phyloP scores from a whole-genome alignment of 2,113 vertebrate species.

The Apistogramma diplotaenia region DNA sequence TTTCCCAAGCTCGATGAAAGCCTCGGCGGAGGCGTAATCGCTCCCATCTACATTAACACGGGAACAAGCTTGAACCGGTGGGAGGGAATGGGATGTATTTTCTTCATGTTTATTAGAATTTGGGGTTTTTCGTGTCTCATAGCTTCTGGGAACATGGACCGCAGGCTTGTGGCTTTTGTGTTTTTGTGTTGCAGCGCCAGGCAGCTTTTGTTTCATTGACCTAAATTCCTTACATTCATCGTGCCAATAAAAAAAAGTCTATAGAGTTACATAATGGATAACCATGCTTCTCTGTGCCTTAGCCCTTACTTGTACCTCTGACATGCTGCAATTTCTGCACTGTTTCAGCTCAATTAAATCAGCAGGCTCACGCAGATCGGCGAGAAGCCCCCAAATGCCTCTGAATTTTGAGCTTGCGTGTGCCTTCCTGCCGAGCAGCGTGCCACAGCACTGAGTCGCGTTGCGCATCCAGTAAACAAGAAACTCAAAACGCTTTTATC shows the following conservation, averaged over 20 bases:
- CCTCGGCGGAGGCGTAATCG: background rate
- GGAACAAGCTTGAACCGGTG: constrained; percentile 1
- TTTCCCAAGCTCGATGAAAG: background rate
- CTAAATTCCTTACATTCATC: constrained; percentile 72
- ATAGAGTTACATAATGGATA: constrained; percentile 62
- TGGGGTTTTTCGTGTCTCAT: constrained; percentile 31
- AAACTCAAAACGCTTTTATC: background rate
- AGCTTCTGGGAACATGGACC: constrained; percentile 62
- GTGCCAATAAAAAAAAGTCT: constrained; percentile 56
- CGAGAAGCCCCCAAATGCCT: background rate
- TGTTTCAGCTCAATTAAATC: constrained; percentile 26
- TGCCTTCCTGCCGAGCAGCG: background rate
- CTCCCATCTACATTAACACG: constrained; percentile 13
- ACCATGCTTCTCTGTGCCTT: constrained; percentile 35
- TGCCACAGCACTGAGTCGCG: background rate
- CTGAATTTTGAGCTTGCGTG: background rate
- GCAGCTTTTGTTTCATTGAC: constrained; percentile 73
- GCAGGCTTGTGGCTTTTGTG: constrained; percentile 59
- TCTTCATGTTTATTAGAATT: constrained; percentile 22
- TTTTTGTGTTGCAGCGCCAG: constrained; percentile 13
- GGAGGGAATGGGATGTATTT: constrained; percentile 2
- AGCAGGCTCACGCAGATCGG: background rate
- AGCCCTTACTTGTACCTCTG: background rate
- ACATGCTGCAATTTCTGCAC: background rate
- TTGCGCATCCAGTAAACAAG: background rate